Conservation (phyloP, 2,888 invertebrate species). For the Polydrusus tereticollis region DNA sequence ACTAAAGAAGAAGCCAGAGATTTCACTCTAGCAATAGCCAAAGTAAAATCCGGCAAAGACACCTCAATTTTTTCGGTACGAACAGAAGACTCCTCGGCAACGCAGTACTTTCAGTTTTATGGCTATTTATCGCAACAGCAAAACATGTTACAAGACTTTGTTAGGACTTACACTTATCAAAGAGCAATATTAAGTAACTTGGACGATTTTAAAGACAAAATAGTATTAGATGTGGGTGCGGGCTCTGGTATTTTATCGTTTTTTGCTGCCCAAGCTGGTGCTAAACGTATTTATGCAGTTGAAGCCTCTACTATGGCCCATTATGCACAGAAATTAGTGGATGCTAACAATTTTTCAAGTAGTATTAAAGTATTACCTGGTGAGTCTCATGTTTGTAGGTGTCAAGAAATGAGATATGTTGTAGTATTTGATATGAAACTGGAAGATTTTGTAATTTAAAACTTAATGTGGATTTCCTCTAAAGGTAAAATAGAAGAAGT, state of each 20-base stretch:
- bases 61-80: constrained; percentile 92
- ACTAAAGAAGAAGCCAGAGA: constrained; percentile 79
- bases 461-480: too few relatives aligned
- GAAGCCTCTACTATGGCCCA: constrained; percentile 99
- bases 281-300: constrained; percentile 97
- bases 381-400: constrained; percentile 6
- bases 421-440: too few relatives aligned
- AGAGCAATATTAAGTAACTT: constrained; percentile 94
- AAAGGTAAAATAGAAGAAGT: constrained; percentile 96
- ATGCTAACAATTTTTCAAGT: constrained; percentile 89
- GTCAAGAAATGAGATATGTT: too few relatives aligned
- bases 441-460: too few relatives aligned
- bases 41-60: constrained; percentile 80
- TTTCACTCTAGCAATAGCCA: constrained; percentile 81
- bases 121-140: constrained; percentile 99
- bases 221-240: constrained; percentile 97
- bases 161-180: constrained; percentile 98
- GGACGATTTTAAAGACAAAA: constrained; percentile 92
- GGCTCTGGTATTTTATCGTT: constrained; percentile 99
- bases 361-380: constrained; percentile 94
- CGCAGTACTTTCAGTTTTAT: constrained; percentile 99
- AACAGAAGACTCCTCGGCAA: constrained; percentile 98
- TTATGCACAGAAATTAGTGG: constrained; percentile 91
- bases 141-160: constrained; percentile 99
- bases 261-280: constrained; percentile 98